Evolutionary conservation across 2,113 vertebrate species (phyloP), one percentile per base, ranked within the genome.

Genomic region (Oryzias melastigma): DNA sequence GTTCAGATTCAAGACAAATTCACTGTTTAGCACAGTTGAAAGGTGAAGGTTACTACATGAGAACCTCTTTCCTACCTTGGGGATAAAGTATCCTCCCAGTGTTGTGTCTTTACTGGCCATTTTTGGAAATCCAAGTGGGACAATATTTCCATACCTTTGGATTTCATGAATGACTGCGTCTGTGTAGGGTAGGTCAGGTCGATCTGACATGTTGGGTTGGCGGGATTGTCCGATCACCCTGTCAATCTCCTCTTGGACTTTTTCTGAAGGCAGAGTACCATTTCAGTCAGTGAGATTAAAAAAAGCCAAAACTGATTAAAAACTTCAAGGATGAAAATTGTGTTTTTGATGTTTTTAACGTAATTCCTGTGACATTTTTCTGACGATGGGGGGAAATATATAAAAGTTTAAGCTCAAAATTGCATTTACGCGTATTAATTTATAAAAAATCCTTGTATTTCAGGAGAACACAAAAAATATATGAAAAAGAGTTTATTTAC

Each of bases 81-180:
- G 93, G 70, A 96, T 80, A 6, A 65, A 22, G 66, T 90, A 93
- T 40, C 89, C 90, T 22, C 71, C 91, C 42, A 96, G 3, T 0
- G 53, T 80, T 0, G 88, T 60, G 13, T 94, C 93, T 27, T 66
- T 86, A 0, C 0, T 4, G 3, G 91, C 71, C 81, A 88, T 43
- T 59, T 92, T 89, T 7, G 91, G 91, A 7, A 72, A 84, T 0
- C 82, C 92, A 19, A 93, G 7, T 0, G 95, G 94, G 14, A 92
- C 0, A 13, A 95, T 89, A 8, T 94, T 93, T 24, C 77, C 76
- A 41, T 88, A 86, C 51, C 95, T 92, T 52, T 92, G 93, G 14
- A 78, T 81, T 61, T 97, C 95, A 0, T 96, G 93, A 75, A 95
- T 60, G 62, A 93, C 93, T 0, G 95, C 94, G 0, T 95, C 90